A percentile compares a stretch with the other conserved stretches of the same genome.
These are phyloP conservation scores for Sylvia borin DNA, from an alignment of 2,797 vertebrate species.

Conservation along the genomic window DNA sequence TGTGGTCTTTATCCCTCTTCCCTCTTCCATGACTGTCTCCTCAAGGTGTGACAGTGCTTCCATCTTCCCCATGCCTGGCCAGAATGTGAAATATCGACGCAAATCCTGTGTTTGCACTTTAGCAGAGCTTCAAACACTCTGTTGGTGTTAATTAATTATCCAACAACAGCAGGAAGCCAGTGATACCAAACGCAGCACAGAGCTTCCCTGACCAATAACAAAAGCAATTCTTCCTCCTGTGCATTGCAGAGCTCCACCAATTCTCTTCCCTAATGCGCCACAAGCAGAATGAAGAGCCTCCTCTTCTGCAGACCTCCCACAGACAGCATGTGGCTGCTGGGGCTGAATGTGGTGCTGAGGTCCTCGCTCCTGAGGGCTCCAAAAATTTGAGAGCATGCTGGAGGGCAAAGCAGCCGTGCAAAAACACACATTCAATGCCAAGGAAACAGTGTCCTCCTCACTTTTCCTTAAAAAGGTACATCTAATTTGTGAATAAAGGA, in stretches of 20 bases:
- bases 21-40: background rate
- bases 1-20: background rate
- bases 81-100: background rate
- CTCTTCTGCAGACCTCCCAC: background rate
- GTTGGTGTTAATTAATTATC: background rate
- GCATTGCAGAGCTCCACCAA: background rate
- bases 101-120: background rate
- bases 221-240: background rate
- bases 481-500: conserved; percentile 5
- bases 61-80: background rate
- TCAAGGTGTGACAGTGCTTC: background rate
- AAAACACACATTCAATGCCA: background rate
- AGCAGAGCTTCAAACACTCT: background rate
- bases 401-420: background rate
- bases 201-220: background rate
- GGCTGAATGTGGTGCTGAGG: background rate
- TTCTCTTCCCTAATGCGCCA: background rate
- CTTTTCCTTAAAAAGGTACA: background rate
- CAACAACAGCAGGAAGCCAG: background rate
- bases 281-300: background rate
- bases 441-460: background rate
- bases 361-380: background rate
- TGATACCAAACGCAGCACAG: background rate
- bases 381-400: background rate
- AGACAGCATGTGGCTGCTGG: background rate